A percentile compares a stretch with the other conserved stretches of the same genome.
These are phyloP conservation scores for Oscheius sp. DNA, from an alignment of 2,888 invertebrate species.

Conservation along the genomic window DNA sequence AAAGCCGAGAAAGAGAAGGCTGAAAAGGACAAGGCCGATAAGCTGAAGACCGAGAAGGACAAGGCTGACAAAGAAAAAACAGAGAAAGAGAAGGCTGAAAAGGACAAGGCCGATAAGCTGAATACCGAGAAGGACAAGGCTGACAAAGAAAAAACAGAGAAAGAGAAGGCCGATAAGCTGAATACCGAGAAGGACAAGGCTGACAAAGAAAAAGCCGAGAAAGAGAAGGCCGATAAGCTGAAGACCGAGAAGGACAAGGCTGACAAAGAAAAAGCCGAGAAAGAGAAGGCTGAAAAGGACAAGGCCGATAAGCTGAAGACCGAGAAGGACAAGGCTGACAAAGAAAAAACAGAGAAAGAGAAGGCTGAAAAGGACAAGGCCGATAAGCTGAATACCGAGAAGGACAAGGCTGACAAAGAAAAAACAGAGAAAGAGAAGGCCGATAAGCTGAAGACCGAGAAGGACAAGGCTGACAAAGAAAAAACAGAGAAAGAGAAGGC, in stretches of 20 bases:
- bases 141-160: conserved; percentile 1
- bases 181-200: conserved; percentile 11
- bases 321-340: conserved; percentile 3
- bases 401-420: conserved; percentile 6
- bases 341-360: neutral
- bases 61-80: neutral
- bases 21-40: conserved; percentile 1
- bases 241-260: neutral
- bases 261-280: neutral
- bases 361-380: conserved; percentile 19
- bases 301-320: conserved; percentile 1
- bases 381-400: conserved; percentile 1
- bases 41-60: conserved; percentile 13
- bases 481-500: conserved; percentile 13
- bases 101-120: conserved; percentile 6
- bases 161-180: conserved; percentile 3
- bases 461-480: conserved; percentile 1
- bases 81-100: conserved; percentile 10
- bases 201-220: conserved; percentile 2
- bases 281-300: neutral
- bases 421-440: conserved; percentile 9
- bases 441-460: neutral
- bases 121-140: conserved; percentile 1
- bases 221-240: neutral
- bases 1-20: conserved; percentile 11